Percentiles rank a stretch among this genome's conserved stretches.
Conservation (phyloP, 1,140 invertebrate genomes). For the Akabosia matsudoensis region DNA sequence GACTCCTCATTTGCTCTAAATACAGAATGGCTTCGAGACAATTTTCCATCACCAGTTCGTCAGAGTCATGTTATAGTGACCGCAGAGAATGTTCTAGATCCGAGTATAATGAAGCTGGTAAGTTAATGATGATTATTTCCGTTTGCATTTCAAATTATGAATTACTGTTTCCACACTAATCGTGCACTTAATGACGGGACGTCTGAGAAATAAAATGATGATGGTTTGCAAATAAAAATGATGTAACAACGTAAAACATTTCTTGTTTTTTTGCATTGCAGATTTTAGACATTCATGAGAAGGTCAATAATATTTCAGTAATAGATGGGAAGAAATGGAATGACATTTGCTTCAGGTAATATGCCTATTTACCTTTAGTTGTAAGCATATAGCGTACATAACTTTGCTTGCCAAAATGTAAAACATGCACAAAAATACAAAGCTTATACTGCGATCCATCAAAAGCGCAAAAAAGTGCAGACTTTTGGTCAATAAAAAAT, state of each 20-base stretch:
- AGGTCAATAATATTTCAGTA: slow-evolving; percentile 50
- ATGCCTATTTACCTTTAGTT: not conserved
- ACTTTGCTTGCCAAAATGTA: too few species aligned
- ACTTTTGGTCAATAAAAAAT: too few species aligned
- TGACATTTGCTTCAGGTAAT: slow-evolving; percentile 55
- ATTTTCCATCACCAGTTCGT: slow-evolving; percentile 40
- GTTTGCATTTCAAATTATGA: too few species aligned
- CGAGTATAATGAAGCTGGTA: slow-evolving; percentile 53
- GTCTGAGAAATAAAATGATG: too few species aligned
- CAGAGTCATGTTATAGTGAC: slow-evolving; percentile 49
- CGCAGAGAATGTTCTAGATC: slow-evolving; percentile 54
- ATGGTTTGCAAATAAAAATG: too few species aligned
- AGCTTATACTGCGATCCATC: too few species aligned
- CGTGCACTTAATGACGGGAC: too few species aligned
- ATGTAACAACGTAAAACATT: not conserved
- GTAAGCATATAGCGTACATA: too few species aligned
- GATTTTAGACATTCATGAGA: slow-evolving; percentile 52
- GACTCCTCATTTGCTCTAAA: slow-evolving; percentile 33
- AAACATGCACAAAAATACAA: too few species aligned
- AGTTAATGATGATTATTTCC: too few species aligned
- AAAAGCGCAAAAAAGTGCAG: too few species aligned
- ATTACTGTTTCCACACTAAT: too few species aligned
- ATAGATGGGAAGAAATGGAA: slow-evolving; percentile 51
- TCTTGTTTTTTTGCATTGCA: slow-evolving; percentile 43
- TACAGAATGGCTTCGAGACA: slow-evolving; percentile 38